A percentile compares a stretch with the other conserved stretches of the same genome.
Conservation (phyloP, 2,888 invertebrate genomes). For the Melikaiella ostensackeni region DNA sequence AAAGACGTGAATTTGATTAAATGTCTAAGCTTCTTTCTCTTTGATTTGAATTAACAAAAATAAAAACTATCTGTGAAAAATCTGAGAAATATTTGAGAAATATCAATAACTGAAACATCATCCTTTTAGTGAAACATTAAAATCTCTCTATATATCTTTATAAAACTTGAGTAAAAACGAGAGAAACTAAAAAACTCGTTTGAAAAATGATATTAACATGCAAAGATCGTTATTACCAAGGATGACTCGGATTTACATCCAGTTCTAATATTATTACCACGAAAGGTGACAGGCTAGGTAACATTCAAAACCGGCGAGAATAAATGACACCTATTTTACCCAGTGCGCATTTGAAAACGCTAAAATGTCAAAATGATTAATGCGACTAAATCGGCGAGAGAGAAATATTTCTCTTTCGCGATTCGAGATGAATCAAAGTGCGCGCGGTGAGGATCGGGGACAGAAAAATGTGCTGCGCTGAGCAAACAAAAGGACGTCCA, state of each 20-base stretch:
- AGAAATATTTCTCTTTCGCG: conserved; percentile 13
- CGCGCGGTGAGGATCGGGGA: not conserved
- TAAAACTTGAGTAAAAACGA: not conserved
- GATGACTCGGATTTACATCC: not conserved
- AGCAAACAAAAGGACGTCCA: not conserved
- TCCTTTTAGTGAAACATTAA: not conserved
- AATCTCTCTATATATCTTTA: not conserved
- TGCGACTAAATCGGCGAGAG: not conserved
- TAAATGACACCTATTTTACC: conserved; percentile 20
- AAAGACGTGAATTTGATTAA: no score
- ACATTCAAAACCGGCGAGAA: conserved; percentile 4
- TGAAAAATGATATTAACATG: not conserved
- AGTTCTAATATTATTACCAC: conserved; percentile 1
- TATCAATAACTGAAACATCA: no score
- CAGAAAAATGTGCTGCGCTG: not conserved
- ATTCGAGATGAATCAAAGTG: conserved; percentile 21
- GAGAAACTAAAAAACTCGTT: not conserved
- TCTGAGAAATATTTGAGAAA: no score
- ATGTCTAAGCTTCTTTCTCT: no score
- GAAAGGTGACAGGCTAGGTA: not conserved
- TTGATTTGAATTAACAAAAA: no score
- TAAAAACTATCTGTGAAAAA: no score
- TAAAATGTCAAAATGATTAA: conserved; percentile 30
- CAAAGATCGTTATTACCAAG: not conserved
- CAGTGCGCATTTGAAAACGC: conserved; percentile 4